phyloP scores from a whole-genome alignment of 1,140 invertebrate species.

The Leptinotarsa undecemlineata region DNA sequence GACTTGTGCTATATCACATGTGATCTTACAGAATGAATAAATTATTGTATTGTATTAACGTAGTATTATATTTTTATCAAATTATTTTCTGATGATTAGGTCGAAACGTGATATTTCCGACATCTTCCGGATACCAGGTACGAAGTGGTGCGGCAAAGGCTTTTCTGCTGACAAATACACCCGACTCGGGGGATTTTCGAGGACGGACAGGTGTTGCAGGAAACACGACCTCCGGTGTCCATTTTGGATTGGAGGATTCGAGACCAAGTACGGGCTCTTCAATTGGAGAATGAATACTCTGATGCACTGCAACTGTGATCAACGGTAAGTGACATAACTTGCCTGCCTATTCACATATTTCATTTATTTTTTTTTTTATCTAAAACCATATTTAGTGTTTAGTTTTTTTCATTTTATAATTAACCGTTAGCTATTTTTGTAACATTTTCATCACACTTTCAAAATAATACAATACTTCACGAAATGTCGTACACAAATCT shows the following conservation, averaged over 20 bases:
- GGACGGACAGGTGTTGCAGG: slow-evolving; percentile 81
- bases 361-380: no score
- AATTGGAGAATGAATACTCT: slow-evolving; percentile 84
- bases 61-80: not conserved
- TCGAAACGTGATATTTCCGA: slow-evolving; percentile 59
- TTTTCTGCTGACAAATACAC: slow-evolving; percentile 73
- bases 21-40: no score
- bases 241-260: slow-evolving; percentile 76
- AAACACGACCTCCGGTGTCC: slow-evolving; percentile 81
- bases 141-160: slow-evolving; percentile 87
- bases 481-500: no score
- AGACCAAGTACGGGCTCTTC: slow-evolving; percentile 77
- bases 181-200: slow-evolving; percentile 75
- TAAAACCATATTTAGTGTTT: no score
- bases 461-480: no score
- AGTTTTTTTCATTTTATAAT: no score
- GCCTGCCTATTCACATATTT: no score
- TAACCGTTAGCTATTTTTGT: no score
- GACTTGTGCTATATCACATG: no score
- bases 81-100: slow-evolving; percentile 26
- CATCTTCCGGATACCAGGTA: slow-evolving; percentile 75
- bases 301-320: slow-evolving; percentile 86
- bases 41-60: not conserved
- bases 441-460: no score
- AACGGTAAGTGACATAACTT: slow-evolving; percentile 66